These are phyloP conservation scores for Bucorvus abyssinicus DNA, from an alignment of 2,797 vertebrate species.

Conservation along the genomic window DNA sequence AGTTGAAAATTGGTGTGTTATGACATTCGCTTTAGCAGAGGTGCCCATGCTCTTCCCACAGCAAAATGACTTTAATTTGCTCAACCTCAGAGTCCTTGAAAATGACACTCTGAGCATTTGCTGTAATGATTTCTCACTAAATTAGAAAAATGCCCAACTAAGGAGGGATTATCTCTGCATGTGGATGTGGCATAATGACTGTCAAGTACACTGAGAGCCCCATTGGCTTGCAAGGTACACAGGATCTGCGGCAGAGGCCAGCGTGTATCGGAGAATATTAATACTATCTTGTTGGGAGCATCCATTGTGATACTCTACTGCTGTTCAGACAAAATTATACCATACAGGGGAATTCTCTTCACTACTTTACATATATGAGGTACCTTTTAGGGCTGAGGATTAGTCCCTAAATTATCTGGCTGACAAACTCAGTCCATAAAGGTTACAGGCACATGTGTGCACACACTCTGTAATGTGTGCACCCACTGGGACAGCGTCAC, in stretches of 20 bases:
- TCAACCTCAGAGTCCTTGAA: slow-evolving; percentile 63
- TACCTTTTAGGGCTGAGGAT: slow-evolving; percentile 19
- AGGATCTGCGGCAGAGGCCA: slow-evolving; percentile 44
- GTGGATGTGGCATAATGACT: slow-evolving; percentile 68
- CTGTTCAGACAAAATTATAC: slow-evolving; percentile 58
- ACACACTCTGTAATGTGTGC: not conserved
- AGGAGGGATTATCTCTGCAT: slow-evolving; percentile 70
- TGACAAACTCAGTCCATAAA: not conserved
- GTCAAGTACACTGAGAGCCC: slow-evolving; percentile 67
- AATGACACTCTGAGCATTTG: slow-evolving; percentile 65
- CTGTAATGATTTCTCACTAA: slow-evolving; percentile 70
- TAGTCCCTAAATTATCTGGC: slow-evolving; percentile 1
- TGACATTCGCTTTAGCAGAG: slow-evolving; percentile 59
- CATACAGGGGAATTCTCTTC: slow-evolving; percentile 44
- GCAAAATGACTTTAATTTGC: slow-evolving; percentile 70
- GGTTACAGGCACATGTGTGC: not conserved
- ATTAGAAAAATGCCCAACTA: slow-evolving; percentile 73
- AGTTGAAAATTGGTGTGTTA: slow-evolving; percentile 53
- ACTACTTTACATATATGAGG: slow-evolving; percentile 54
- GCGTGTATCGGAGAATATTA: slow-evolving; percentile 6
- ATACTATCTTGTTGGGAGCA: slow-evolving; percentile 45
- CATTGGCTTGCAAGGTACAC: slow-evolving; percentile 53
- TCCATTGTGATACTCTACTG: slow-evolving; percentile 36
- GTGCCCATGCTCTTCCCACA: slow-evolving; percentile 46
- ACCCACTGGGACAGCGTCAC: not conserved